Evolutionary conservation across 2,113 vertebrate species (phyloP).

Genomic region (Trachemys scripta): DNA sequence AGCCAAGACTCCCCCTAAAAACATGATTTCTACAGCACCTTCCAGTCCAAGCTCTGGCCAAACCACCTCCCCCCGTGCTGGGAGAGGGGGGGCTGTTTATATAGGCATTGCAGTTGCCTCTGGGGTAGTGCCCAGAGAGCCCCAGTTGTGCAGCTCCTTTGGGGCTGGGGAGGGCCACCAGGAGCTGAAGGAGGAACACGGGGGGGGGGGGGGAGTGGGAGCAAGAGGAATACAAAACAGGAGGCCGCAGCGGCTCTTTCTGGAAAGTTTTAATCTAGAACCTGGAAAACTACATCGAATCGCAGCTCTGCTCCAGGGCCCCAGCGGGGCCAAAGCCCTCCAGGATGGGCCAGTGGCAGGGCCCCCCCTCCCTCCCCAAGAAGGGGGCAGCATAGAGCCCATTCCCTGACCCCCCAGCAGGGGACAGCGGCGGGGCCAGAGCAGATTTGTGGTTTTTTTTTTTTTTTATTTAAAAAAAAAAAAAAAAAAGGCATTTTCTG

Average conservation of each 20-base stretch:
- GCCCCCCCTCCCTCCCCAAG: background rate
- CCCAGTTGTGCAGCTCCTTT: background rate
- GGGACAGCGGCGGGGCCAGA: background rate
- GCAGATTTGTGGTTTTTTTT: background rate
- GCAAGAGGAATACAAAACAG: background rate
- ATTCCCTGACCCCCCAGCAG: background rate
- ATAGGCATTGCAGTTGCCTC: background rate
- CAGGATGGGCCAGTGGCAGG: background rate
- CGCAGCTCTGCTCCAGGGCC: background rate
- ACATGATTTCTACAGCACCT: background rate
- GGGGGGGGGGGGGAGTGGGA: background rate
- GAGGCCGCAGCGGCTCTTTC: background rate
- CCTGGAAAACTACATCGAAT: slow-evolving; percentile 36
- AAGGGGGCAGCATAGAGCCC: background rate
- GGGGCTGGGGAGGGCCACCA: background rate
- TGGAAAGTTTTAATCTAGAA: slow-evolving; percentile 55
- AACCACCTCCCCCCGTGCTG: background rate
- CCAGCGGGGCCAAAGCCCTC: background rate
- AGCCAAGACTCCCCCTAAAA: background rate
- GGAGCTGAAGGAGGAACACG: background rate
- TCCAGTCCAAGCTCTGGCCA: background rate
- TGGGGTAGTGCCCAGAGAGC: background rate
- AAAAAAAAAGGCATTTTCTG: slow-evolving; percentile 28
- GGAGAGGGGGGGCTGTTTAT: background rate
- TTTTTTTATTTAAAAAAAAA: background rate